Conservation (phyloP, 2,113 vertebrate genomes). For the Proterorhinus semilunaris region DNA sequence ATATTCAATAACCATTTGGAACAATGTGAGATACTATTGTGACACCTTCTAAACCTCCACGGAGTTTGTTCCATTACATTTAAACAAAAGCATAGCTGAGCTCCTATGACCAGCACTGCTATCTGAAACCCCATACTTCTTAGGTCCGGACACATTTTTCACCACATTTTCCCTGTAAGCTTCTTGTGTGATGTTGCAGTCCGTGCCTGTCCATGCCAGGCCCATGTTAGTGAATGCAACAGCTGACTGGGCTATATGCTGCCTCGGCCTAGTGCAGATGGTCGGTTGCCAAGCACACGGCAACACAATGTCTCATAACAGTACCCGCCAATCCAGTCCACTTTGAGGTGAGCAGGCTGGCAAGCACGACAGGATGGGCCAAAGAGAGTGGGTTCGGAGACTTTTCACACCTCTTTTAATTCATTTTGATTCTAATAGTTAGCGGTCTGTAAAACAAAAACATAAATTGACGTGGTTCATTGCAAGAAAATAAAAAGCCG, state of each 20-base stretch:
- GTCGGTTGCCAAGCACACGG: slow-evolving; percentile 68
- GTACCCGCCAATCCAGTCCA: slow-evolving; percentile 51
- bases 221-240: slow-evolving; percentile 62
- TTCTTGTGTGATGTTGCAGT: slow-evolving; percentile 6
- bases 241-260: slow-evolving; percentile 71
- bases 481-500: too few relatives aligned
- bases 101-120: too few relatives aligned
- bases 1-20: too few relatives aligned
- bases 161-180: slow-evolving; percentile 23
- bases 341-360: slow-evolving; percentile 32
- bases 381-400: too few relatives aligned
- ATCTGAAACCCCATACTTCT: not conserved
- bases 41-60: too few relatives aligned
- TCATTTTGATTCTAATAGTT: too few relatives aligned
- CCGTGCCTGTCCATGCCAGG: slow-evolving; percentile 23
- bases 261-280: slow-evolving; percentile 61
- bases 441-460: too few relatives aligned
- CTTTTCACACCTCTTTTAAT: too few relatives aligned
- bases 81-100: not conserved
- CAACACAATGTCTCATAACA: slow-evolving; percentile 65
- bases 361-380: slow-evolving; percentile 24
- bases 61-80: too few relatives aligned
- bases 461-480: too few relatives aligned
- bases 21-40: too few relatives aligned
- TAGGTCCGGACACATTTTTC: slow-evolving; percentile 9